A percentile compares a stretch with the other conserved stretches of the same genome.
Conservation (phyloP, 2,888 invertebrate species). For the Dicranocentrus wangi region DNA sequence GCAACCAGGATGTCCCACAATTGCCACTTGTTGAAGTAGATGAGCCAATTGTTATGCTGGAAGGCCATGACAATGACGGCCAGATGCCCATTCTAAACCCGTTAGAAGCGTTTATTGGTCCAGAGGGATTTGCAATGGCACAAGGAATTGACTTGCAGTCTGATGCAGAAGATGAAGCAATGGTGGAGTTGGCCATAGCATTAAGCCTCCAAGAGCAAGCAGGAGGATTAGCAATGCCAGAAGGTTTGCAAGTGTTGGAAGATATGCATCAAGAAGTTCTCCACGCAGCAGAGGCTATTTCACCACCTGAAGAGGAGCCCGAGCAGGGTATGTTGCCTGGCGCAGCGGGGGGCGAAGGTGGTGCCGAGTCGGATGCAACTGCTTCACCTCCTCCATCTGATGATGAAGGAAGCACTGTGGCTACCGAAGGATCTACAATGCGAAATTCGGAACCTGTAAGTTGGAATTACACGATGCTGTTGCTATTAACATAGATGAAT, state of each 20-base stretch:
- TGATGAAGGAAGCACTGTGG: constrained; percentile 95
- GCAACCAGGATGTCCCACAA: constrained; percentile 49
- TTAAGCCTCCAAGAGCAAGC: constrained; percentile 91
- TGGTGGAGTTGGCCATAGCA: constrained; percentile 96
- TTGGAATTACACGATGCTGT: background rate
- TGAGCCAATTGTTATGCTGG: constrained; percentile 72
- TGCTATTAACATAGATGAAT: no score
- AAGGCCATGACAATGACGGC: constrained; percentile 69
- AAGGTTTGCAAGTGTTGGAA: constrained; percentile 74
- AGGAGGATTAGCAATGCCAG: constrained; percentile 76
- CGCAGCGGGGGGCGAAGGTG: constrained; percentile 60
- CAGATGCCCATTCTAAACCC: constrained; percentile 71
- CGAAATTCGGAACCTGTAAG: constrained; percentile 71
- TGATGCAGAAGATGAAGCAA: constrained; percentile 97
- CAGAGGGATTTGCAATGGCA: constrained; percentile 70
- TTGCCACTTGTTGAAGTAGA: constrained; percentile 72
- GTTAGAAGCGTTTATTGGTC: constrained; percentile 72
- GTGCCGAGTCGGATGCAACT: constrained; percentile 72
- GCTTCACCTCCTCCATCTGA: constrained; percentile 84
- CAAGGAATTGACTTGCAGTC: constrained; percentile 85
- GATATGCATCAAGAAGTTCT: constrained; percentile 72
- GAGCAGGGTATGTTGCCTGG: constrained; percentile 63
- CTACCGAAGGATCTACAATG: constrained; percentile 93
- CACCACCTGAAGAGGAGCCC: constrained; percentile 70
- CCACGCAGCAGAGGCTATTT: constrained; percentile 69